Base-by-base conservation (phyloP, 2,888 invertebrate genomes). In the Chloroclysta siterata region DNA sequence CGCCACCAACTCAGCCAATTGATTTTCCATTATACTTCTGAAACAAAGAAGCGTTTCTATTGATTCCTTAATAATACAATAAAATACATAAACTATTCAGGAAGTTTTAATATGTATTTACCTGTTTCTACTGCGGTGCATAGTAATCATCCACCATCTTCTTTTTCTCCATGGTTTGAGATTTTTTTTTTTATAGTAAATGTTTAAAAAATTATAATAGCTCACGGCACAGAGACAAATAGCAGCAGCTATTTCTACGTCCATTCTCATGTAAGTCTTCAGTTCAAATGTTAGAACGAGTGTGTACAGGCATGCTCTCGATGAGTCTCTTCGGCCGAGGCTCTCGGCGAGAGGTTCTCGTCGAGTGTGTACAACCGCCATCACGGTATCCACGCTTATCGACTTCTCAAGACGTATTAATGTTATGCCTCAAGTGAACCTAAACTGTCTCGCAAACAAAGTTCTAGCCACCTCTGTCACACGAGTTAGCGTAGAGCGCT, bases 311-410 rank as follows among this genome's bases (percentile, higher is more conserved):
- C 15, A 55, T 50, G 51, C 51, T 51, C 51, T 61, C 61, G 51
- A 46, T 51, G 55, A 61, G 39, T 11, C 33, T 46, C 28, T 8
- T 51, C 54, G 60, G 60, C 54, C 60, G 60, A 54, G 60, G 14
- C 61, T 57, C 57, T 57, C 56, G 53, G 17, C 53, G 57, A 53
- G 62, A 62, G 47, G 29, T 17, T 53, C 56, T 62, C 62, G 62
- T 11, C 62, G 62, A 56, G 53, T 53, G 62, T 62, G 62, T 62
- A 62, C 57, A 62, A 42, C 57, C 63, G 48, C 6, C 39, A 39
- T 39, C 8, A 39, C 29, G n/a, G n/a, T n/a, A n/a, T n/a, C n/a
- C n/a, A n/a, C n/a, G n/a, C n/a, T n/a, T n/a, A n/a, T n/a, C n/a
- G n/a, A n/a, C n/a, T n/a, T n/a, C n/a, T n/a, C n/a, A n/a, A n/a